A percentile compares a stretch with the other conserved stretches of the same genome.
Evolutionary conservation across 2,888 invertebrate species (phyloP).

Genomic region (Apantesis nais): DNA sequence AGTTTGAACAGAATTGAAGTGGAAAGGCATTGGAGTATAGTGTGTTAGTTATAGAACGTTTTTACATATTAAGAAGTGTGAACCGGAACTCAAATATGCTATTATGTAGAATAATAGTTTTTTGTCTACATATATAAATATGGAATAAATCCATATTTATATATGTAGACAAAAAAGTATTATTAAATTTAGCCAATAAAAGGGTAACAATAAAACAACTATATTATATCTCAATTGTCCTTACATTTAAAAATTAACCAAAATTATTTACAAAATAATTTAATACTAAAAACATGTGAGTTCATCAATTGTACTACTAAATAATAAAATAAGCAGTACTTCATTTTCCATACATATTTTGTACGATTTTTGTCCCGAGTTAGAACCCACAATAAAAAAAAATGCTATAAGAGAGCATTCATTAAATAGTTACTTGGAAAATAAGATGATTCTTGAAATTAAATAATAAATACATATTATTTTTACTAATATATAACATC

Average conservation of each 20-base stretch:
- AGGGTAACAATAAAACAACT: not conserved
- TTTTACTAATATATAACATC: constrained; percentile 29
- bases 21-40: too few relatives aligned
- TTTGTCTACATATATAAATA: not conserved
- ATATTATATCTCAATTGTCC: constrained; percentile 29
- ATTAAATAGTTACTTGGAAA: constrained; percentile 29
- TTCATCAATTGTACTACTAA: constrained; percentile 42
- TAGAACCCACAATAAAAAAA: constrained; percentile 11
- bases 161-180: not conserved
- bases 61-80: too few relatives aligned
- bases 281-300: constrained; percentile 33
- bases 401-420: constrained; percentile 13
- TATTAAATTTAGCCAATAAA: not conserved
- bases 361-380: constrained; percentile 13
- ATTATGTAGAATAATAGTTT: too few relatives aligned
- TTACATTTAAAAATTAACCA: constrained; percentile 40
- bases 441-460: constrained; percentile 35
- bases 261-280: constrained; percentile 46
- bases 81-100: too few relatives aligned
- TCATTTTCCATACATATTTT: constrained; percentile 13
- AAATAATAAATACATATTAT: constrained; percentile 49
- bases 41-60: too few relatives aligned
- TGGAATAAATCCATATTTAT: too few relatives aligned
- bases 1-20: too few relatives aligned
- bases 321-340: constrained; percentile 32